Evolutionary conservation across 2,113 vertebrate species (phyloP).

Genomic region (Polypterus senegalus): DNA sequence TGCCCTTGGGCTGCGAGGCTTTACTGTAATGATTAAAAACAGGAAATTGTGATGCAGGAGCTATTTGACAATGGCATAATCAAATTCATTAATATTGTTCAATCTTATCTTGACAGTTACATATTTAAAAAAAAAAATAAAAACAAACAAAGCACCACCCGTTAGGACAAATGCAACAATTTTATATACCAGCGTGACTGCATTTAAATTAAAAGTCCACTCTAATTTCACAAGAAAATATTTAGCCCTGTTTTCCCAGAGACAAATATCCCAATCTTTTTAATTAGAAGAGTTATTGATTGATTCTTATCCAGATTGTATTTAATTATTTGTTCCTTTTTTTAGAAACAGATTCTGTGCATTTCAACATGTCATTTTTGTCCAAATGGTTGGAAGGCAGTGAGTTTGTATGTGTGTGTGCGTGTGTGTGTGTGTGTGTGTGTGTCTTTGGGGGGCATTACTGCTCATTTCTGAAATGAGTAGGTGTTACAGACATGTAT

Average conservation of each 20-base stretch:
- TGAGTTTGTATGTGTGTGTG: too few relatives aligned
- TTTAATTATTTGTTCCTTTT: constrained; percentile 50
- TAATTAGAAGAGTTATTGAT: constrained; percentile 63
- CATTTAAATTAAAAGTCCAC: too few relatives aligned
- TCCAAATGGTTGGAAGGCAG: too few relatives aligned
- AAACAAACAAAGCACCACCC: constrained; percentile 53
- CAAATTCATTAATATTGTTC: constrained; percentile 96
- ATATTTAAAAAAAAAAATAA: constrained; percentile 67
- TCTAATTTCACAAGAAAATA: too few relatives aligned
- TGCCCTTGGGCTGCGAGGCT: constrained; percentile 73
- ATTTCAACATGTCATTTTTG: too few relatives aligned
- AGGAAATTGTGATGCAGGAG: constrained; percentile 88
- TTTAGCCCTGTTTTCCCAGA: constrained; percentile 36
- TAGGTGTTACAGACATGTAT: too few relatives aligned
- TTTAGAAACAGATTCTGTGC: too few relatives aligned
- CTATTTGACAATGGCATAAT: constrained; percentile 90
- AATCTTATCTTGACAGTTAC: constrained; percentile 72
- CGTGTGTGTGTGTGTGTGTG: too few relatives aligned
- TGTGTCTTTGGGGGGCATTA: too few relatives aligned
- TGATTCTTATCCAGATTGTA: constrained; percentile 40
- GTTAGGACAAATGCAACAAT: neutral
- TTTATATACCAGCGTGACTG: too few relatives aligned
- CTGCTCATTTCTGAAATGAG: too few relatives aligned
- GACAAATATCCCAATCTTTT: constrained; percentile 52
- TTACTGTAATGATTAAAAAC: constrained; percentile 98